Evolutionary conservation across 2,888 invertebrate species (phyloP).

Genomic region (Drosophila pegasa): DNA sequence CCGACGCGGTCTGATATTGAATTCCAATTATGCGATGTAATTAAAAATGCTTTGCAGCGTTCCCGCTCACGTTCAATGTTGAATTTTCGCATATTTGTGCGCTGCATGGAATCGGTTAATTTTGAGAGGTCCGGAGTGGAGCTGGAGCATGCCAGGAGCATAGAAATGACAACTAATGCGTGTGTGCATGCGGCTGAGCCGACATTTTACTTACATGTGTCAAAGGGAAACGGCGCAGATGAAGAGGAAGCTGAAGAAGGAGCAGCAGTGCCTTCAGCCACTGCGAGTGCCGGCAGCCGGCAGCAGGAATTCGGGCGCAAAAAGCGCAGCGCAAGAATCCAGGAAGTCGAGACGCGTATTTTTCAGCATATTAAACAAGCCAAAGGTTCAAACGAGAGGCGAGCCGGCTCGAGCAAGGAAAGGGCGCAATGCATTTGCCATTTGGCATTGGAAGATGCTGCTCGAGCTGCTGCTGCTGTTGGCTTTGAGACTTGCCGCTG

Average conservation of each 20-base stretch:
- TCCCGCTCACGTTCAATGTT: background rate
- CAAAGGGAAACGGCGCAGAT: constrained; percentile 46
- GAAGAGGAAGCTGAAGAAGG: no score
- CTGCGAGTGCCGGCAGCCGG: constrained; percentile 17
- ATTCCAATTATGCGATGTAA: constrained; percentile 72
- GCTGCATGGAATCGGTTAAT: constrained; percentile 1
- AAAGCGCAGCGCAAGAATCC: constrained; percentile 35
- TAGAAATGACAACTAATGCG: constrained; percentile 27
- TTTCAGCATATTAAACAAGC: constrained; percentile 81
- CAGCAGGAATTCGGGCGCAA: constrained; percentile 51
- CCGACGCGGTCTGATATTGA: constrained; percentile 58
- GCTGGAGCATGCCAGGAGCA: background rate
- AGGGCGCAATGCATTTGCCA: constrained; percentile 51
- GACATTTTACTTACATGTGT: constrained; percentile 69
- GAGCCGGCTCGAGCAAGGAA: constrained; percentile 26
- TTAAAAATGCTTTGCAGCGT: constrained; percentile 52
- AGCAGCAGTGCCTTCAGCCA: constrained; percentile 19
- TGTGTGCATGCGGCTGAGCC: constrained; percentile 40
- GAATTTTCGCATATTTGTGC: constrained; percentile 22
- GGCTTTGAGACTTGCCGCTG: constrained; percentile 36
- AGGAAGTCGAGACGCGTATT: constrained; percentile 72
- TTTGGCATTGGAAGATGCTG: constrained; percentile 31
- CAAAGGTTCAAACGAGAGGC: constrained; percentile 59
- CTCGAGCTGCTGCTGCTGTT: constrained; percentile 19
- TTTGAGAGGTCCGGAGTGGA: background rate